Evolutionary conservation across 2,797 vertebrate genomes (phyloP), one percentile per base, ranked within the genome.

Genomic region (Zonotrichia albicollis): DNA sequence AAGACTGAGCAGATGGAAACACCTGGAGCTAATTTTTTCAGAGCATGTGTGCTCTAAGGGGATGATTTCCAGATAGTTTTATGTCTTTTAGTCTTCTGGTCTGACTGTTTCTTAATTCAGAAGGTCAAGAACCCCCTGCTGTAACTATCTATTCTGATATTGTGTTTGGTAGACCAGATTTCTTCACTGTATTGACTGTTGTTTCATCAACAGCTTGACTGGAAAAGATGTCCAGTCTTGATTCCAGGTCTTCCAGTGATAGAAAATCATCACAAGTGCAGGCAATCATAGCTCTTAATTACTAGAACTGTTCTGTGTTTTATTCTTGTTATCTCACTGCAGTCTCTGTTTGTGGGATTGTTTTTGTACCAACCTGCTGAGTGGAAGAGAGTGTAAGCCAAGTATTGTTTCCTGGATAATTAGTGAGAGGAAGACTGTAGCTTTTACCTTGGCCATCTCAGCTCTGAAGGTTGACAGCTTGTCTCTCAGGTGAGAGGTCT

Each of bases 171-270:
- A 30, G 70, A 78, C 16, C 62, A 84, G 73, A 23, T 4, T 2
- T 2, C 76, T 87, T 91, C 51, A 30, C n/a, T 88, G 34, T 46
- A 48, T 17, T 62, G 66, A 90, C 43, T 61, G 46, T 57, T 81
- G 51, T 78, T 93, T 75, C 62, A 86, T 58, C 66, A 86, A 86
- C 82, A 91, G 66, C 65, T 87, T 94, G 93, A 88, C 55, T 75
- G 38, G 48, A 87, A 91, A 94, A 92, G 34, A 61, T 86, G 51
- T 58, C 72, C 62, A 48, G 73, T 54, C 38, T 84, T 84, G 45
- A 81, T 91, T 94, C 66, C 54, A 93, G 57, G 75, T 92, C 91
- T 93, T 75, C 46, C 43, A 74, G 60, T 55, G 76, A 34, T 0
- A 89, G 61, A 84, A 92, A 87, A 75, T 72, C 60, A 84, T 53